These are phyloP conservation scores for Diabrotica undecimpunctata DNA, from an alignment of 1,140 invertebrate species.

Conservation along the genomic window DNA sequence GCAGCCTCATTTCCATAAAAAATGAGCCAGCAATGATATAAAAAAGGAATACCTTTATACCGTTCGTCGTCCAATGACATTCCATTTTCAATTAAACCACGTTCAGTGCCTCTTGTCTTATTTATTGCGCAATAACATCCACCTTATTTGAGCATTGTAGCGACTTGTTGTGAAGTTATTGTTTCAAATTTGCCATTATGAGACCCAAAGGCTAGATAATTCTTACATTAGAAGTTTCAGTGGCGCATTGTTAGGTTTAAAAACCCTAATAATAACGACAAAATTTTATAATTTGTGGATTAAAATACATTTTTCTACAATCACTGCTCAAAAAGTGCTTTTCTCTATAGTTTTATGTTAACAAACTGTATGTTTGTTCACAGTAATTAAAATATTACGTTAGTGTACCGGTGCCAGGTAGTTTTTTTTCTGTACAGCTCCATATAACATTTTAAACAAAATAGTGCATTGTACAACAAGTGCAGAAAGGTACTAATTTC, in stretches of 20 bases:
- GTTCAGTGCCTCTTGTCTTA: not conserved
- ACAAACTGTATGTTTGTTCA: no score
- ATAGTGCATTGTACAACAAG: no score
- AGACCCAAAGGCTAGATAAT: not conserved
- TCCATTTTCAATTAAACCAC: not conserved
- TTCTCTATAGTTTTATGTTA: no score
- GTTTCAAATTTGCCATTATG: not conserved
- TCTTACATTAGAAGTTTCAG: not conserved
- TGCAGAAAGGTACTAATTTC: no score
- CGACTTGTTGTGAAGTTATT: constrained; percentile 1
- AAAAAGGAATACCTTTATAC: not conserved
- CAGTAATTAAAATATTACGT: no score
- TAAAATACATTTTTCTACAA: no score
- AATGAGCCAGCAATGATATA: not conserved
- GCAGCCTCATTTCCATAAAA: not conserved
- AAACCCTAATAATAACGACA: no score
- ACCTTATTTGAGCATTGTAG: constrained; percentile 1
- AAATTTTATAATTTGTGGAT: no score
- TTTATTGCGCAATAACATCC: not conserved
- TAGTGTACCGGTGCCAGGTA: no score
- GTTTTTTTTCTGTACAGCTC: no score
- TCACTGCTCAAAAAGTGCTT: no score
- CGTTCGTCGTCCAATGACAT: not conserved
- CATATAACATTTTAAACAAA: no score
- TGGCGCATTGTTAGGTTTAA: not conserved